phyloP scores from a whole-genome alignment of 2,797 vertebrate species.

The Pantherophis vulpinus region DNA sequence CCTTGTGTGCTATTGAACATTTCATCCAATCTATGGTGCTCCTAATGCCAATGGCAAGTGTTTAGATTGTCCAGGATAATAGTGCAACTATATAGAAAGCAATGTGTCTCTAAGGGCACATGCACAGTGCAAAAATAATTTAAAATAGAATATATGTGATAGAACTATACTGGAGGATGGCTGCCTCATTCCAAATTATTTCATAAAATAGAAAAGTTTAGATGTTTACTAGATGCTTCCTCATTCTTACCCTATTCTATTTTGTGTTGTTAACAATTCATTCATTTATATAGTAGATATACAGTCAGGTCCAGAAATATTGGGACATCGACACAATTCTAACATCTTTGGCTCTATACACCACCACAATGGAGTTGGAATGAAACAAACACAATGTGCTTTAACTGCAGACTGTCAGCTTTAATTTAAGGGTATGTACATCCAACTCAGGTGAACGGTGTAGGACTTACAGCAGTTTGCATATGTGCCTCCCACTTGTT shows the following conservation, averaged over 20 bases:
- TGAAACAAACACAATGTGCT: no score
- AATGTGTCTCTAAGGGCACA: slow-evolving; percentile 1
- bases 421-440: no score
- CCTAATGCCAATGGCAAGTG: not conserved
- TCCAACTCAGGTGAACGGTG: no score
- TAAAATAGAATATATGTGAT: not conserved
- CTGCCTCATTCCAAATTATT: not conserved
- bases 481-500: no score
- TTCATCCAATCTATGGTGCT: not conserved
- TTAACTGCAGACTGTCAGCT: no score
- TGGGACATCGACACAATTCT: no score
- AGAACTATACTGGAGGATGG: not conserved
- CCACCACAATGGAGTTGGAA: no score
- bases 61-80: slow-evolving; percentile 17
- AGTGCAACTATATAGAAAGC: not conserved
- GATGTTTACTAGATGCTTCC: not conserved
- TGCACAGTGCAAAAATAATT: not conserved
- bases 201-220: not conserved
- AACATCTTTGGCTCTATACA: no score
- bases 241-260: not conserved
- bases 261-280: not conserved
- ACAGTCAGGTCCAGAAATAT: no score
- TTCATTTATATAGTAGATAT: not conserved
- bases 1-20: slow-evolving; percentile 34
- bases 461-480: no score